Percentiles rank a stretch among this genome's conserved stretches.
Conservation (phyloP, 2,888 invertebrate species). For the Lumbricus terrestris region DNA sequence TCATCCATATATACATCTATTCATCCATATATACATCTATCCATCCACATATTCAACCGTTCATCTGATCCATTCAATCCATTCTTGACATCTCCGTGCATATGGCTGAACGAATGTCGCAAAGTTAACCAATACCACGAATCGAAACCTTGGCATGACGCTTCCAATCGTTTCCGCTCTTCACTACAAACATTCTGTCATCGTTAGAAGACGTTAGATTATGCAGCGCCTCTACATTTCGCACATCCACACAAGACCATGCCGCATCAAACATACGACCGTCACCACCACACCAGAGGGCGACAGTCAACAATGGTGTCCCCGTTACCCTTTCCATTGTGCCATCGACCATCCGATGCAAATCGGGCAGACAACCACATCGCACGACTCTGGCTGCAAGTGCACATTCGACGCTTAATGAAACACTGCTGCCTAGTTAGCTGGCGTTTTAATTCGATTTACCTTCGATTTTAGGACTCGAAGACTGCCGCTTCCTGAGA, state of each 20-base stretch:
- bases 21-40: not conserved
- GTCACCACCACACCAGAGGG: not conserved
- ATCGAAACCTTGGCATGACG: not conserved
- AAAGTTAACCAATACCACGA: not conserved
- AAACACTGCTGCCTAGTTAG: not conserved
- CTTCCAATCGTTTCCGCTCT: not conserved
- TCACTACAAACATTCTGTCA: not conserved
- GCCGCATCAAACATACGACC: not conserved
- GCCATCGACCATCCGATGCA: not conserved
- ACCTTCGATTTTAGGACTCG: constrained; percentile 8
- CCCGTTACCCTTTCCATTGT: constrained; percentile 3
- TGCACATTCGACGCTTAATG: not conserved
- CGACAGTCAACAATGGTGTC: not conserved
- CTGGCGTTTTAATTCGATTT: not conserved
- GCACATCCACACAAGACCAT: not conserved
- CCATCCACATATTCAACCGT: not conserved
- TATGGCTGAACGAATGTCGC: not conserved
- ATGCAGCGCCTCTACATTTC: not conserved
- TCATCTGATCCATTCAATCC: not conserved
- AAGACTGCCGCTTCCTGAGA: not conserved
- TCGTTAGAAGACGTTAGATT: not conserved
- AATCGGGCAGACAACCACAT: not conserved
- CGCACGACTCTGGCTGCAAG: not conserved
- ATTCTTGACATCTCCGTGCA: not conserved
- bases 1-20: not conserved